Evolutionary conservation across 2,888 invertebrate species (phyloP), one percentile per base, ranked within the genome.

Genomic region (Merodon equestris): DNA sequence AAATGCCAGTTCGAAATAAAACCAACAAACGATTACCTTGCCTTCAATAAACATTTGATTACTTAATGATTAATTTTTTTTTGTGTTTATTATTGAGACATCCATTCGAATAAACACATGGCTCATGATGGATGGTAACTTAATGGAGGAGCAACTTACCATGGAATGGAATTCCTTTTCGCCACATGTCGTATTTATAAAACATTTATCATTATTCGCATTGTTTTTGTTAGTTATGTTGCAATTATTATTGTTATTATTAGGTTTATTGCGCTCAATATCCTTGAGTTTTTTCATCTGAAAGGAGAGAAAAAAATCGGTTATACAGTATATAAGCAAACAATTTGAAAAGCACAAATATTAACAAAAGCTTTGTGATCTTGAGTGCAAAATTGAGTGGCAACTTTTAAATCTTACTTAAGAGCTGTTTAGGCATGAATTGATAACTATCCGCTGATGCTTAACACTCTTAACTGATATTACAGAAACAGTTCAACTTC

Each of bases 281-380:
- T 90, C 90, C 87, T 90, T 89, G 88, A 90, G 89, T 88, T 90
- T 90, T 86, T 90, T 90, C 89, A 90, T 90, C 91, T 91, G 86
- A 38, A 88, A 89, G 81, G 73, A 77, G 58, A 82, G 72, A 66
- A 68, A 40, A n/a, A n/a, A n/a, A n/a, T n/a, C n/a, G n/a, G n/a
- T n/a, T n/a, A n/a, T n/a, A n/a, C n/a, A n/a, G n/a, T n/a, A n/a
- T n/a, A n/a, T n/a, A n/a, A n/a, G n/a, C n/a, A n/a, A n/a, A n/a
- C n/a, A n/a, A n/a, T n/a, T n/a, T n/a, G n/a, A n/a, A n/a, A n/a
- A n/a, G n/a, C n/a, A n/a, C n/a, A n/a, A n/a, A n/a, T n/a, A n/a
- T n/a, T n/a, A n/a, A n/a, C n/a, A n/a, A n/a, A n/a, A n/a, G n/a
- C n/a, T n/a, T n/a, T n/a, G n/a, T n/a, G n/a, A n/a, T n/a, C n/a